Conservation (phyloP, 1,140 invertebrate genomes). For the Zaprionus nigranus region DNA sequence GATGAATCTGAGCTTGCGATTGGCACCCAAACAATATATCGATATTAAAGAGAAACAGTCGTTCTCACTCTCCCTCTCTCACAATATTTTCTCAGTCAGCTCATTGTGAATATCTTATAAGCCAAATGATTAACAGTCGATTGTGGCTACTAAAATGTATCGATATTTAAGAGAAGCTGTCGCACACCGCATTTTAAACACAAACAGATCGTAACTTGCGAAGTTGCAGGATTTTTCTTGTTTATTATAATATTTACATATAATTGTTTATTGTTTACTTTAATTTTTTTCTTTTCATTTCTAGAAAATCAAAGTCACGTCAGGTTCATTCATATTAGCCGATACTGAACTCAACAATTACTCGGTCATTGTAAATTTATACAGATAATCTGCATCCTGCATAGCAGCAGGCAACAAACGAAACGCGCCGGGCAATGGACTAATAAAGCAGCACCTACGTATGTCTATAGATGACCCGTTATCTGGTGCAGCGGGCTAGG, state of each 20-base stretch:
- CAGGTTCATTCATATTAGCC: constrained; percentile 15
- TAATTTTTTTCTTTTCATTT: not conserved
- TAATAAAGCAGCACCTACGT: constrained; percentile 26
- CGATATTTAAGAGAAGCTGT: not conserved
- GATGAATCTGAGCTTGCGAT: not conserved
- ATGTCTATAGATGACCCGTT: constrained; percentile 25
- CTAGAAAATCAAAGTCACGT: constrained; percentile 3
- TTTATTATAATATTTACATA: not conserved
- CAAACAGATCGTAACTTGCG: not conserved
- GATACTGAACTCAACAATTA: constrained; percentile 8
- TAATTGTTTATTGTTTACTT: not conserved
- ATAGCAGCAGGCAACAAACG: constrained; percentile 50
- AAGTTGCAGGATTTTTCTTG: not conserved
- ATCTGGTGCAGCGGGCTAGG: constrained; percentile 11
- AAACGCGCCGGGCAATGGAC: constrained; percentile 33
- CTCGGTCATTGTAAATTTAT: constrained; percentile 14
- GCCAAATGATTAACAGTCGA: not conserved
- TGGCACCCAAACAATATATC: not conserved
- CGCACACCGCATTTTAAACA: not conserved
- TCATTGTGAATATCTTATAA: not conserved
- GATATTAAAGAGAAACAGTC: too few species aligned
- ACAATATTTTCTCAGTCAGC: too few species aligned
- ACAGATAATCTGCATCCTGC: constrained; percentile 36
- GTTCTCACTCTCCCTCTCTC: too few species aligned
- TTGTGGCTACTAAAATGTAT: not conserved